These are phyloP conservation scores for Percina caprodes DNA, from an alignment of 2,113 vertebrate genomes.

Conservation along the genomic window DNA sequence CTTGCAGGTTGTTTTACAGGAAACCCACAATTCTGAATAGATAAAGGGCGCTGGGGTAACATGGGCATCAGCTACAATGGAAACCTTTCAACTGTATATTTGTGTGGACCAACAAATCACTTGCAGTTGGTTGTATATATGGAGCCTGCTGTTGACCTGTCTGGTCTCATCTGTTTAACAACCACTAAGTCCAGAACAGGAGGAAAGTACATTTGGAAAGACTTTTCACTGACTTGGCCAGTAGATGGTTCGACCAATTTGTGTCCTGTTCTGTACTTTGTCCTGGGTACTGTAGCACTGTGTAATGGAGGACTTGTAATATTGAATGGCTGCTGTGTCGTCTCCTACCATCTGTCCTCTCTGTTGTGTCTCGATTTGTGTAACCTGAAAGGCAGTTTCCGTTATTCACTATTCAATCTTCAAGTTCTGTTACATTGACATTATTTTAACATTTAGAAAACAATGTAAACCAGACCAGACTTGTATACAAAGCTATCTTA, in stretches of 20 bases:
- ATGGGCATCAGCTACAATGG: neutral
- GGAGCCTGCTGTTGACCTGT: slow-evolving; percentile 40
- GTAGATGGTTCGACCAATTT: slow-evolving; percentile 15
- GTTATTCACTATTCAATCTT: neutral
- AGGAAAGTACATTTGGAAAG: slow-evolving; percentile 4
- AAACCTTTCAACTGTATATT: slow-evolving; percentile 31
- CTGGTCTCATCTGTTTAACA: slow-evolving; percentile 36
- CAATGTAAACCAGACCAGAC: neutral
- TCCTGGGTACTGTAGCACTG: neutral
- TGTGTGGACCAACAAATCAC: slow-evolving; percentile 24
- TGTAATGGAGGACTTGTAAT: slow-evolving; percentile 13
- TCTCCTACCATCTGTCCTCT: slow-evolving; percentile 13
- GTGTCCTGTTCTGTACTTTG: slow-evolving; percentile 24
- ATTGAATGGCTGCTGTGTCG: slow-evolving; percentile 9
- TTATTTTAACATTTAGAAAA: slow-evolving; percentile 6
- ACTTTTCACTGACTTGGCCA: neutral
- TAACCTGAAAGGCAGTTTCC: neutral
- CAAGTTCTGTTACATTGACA: neutral
- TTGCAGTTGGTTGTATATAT: slow-evolving; percentile 33
- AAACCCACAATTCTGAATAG: slow-evolving; percentile 66
- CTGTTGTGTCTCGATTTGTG: neutral
- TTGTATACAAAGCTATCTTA: neutral
- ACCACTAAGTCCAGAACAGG: neutral
- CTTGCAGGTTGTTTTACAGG: slow-evolving; percentile 69
- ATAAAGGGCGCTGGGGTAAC: slow-evolving; percentile 38